Evolutionary conservation across 2,888 invertebrate species (phyloP).

Genomic region (Drosophila aldrichi): DNA sequence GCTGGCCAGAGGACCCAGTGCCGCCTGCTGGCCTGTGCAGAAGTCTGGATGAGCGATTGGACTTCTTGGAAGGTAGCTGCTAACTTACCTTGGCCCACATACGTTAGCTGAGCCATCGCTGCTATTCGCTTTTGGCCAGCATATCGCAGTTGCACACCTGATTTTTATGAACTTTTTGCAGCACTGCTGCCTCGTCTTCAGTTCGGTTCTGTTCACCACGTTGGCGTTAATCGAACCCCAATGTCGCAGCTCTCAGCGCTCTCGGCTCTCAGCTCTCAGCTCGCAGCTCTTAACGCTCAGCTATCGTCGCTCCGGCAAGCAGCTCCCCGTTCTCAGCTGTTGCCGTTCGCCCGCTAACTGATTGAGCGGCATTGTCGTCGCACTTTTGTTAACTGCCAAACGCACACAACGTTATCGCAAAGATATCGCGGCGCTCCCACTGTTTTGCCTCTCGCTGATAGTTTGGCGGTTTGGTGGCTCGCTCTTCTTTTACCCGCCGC

Average conservation of each 20-base stretch:
- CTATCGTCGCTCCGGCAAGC: slow-evolving; percentile 18
- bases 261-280: slow-evolving; percentile 26
- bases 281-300: slow-evolving; percentile 23
- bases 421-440: slow-evolving; percentile 33
- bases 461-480: slow-evolving; percentile 10
- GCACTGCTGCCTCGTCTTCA: slow-evolving; percentile 31
- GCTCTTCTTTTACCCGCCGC: slow-evolving; percentile 48
- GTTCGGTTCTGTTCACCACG: slow-evolving; percentile 64
- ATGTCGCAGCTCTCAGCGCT: slow-evolving; percentile 30
- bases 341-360: slow-evolving; percentile 68
- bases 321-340: slow-evolving; percentile 46
- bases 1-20: slow-evolving; percentile 47
- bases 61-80: not conserved
- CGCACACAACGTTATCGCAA: slow-evolving; percentile 64
- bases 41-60: not conserved
- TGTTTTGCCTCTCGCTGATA: slow-evolving; percentile 21
- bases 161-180: slow-evolving; percentile 34
- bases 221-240: slow-evolving; percentile 70
- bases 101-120: slow-evolving; percentile 65
- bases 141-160: slow-evolving; percentile 57
- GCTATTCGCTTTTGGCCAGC: slow-evolving; percentile 51
- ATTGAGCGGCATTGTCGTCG: slow-evolving; percentile 67
- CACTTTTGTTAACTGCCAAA: slow-evolving; percentile 27
- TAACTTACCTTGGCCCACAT: slow-evolving; percentile 69
- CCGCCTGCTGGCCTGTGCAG: slow-evolving; percentile 42